These are phyloP conservation scores for Bergia puertoricense DNA, from an alignment of 92 coral and sea anemone genomes.

Conservation along the genomic window DNA sequence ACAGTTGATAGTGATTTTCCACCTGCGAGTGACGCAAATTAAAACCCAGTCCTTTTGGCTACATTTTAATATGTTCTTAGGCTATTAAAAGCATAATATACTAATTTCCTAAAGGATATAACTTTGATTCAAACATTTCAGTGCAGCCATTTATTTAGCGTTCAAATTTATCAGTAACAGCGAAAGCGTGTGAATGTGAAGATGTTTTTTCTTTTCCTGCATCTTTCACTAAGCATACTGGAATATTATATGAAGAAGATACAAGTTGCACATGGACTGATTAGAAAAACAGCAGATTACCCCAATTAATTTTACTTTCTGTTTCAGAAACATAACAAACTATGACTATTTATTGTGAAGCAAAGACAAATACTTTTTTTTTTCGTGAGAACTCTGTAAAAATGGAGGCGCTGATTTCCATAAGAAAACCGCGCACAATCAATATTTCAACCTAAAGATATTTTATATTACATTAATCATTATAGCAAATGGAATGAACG, in stretches of 20 bases:
- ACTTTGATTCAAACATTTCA: conserved; percentile 39
- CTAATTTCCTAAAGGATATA: conserved; percentile 40
- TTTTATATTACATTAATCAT: conserved; percentile 15
- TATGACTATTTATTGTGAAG: conserved; percentile 11
- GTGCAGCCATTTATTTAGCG: conserved; percentile 5
- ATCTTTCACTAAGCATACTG: background rate
- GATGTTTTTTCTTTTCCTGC: too few species aligned
- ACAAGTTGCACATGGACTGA: background rate
- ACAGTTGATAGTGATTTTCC: conserved; percentile 2
- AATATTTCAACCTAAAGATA: background rate
- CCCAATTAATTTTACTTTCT: conserved; percentile 8
- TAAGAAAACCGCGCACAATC: conserved; percentile 30
- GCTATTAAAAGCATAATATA: conserved; percentile 26
- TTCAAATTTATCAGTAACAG: background rate
- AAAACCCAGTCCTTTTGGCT: conserved; percentile 33
- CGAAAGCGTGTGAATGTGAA: background rate
- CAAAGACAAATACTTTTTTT: background rate
- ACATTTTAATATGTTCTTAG: conserved; percentile 28
- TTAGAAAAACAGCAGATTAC: background rate
- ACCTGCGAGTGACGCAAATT: conserved; percentile 36
- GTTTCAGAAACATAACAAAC: background rate
- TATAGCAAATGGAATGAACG: conserved; percentile 8
- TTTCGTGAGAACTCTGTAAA: background rate
- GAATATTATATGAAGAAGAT: background rate
- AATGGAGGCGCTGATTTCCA: background rate